Percentiles rank a stretch among this genome's conserved stretches.
phyloP scores from a whole-genome alignment of 1,140 invertebrate species.

The Drosophila takahashii region DNA sequence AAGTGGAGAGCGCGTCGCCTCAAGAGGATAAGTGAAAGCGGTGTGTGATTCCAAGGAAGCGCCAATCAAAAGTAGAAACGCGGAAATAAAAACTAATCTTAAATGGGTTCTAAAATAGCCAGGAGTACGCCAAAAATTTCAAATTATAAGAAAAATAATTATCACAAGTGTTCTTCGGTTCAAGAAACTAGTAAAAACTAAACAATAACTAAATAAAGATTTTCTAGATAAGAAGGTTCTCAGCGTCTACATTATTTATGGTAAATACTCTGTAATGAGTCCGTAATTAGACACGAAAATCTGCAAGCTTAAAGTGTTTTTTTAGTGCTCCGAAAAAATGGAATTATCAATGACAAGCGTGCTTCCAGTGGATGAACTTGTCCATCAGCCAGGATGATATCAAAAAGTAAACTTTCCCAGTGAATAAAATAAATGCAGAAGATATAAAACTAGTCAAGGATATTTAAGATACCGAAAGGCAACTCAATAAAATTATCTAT shows the following conservation, averaged over 20 bases:
- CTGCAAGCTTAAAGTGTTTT: not conserved
- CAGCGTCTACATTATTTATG: slow-evolving; percentile 2
- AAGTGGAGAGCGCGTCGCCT: slow-evolving; percentile 12
- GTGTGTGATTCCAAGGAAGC: not conserved
- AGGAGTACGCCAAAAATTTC: too few species aligned
- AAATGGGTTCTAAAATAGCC: not conserved
- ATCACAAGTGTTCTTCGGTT: not conserved
- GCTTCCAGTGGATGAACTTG: slow-evolving; percentile 11
- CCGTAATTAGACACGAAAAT: slow-evolving; percentile 12
- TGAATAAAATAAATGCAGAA: slow-evolving; percentile 4
- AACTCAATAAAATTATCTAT: slow-evolving; percentile 4
- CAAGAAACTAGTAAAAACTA: not conserved
- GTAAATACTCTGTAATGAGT: slow-evolving; percentile 3
- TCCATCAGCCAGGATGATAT: slow-evolving; percentile 10
- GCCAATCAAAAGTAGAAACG: not conserved
- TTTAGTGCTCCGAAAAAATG: slow-evolving; percentile 3
- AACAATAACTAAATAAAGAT: not conserved
- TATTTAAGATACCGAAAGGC: slow-evolving; percentile 13
- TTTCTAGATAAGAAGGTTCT: not conserved
- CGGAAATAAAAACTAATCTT: not conserved
- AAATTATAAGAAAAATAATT: not conserved
- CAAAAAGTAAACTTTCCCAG: not conserved
- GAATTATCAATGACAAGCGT: slow-evolving; percentile 2
- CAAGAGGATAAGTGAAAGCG: slow-evolving; percentile 24
- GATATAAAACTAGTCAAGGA: slow-evolving; percentile 7